Evolutionary conservation across 2,888 invertebrate genomes (phyloP).

Genomic region (Sphinx pinastri): DNA sequence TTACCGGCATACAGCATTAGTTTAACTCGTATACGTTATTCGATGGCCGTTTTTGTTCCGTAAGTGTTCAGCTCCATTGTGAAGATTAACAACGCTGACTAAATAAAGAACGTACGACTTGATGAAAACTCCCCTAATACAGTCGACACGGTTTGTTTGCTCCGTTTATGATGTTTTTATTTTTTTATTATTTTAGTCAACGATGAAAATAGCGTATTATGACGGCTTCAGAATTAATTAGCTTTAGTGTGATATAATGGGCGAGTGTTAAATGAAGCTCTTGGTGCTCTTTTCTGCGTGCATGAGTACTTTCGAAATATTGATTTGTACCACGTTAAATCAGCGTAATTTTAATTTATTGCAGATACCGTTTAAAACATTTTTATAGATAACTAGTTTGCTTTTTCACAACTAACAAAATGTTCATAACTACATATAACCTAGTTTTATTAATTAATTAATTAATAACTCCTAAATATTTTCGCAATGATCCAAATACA

Average conservation of each 20-base stretch:
- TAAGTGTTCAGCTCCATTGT: not conserved
- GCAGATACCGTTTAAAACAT: not conserved
- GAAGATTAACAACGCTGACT: constrained; percentile 8
- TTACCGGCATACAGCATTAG: not conserved
- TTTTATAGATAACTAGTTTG: too few relatives aligned
- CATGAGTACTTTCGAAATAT: too few relatives aligned
- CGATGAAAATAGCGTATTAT: not conserved
- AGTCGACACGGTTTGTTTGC: not conserved
- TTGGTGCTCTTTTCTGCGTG: not conserved
- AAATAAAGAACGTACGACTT: constrained; percentile 15
- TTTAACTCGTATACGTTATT: constrained; percentile 17
- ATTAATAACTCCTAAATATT: not conserved
- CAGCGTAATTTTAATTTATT: not conserved
- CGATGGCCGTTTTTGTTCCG: not conserved
- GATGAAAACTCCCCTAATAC: constrained; percentile 3
- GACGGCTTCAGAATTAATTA: not conserved
- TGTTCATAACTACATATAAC: too few relatives aligned
- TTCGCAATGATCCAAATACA: not conserved
- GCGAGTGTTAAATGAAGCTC: not conserved
- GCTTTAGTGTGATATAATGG: not conserved
- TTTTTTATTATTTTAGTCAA: constrained; percentile 3
- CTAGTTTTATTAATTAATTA: not conserved
- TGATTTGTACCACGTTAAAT: too few relatives aligned
- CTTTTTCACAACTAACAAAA: too few relatives aligned
- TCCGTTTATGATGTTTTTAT: not conserved